A percentile compares a stretch with the other conserved stretches of the same genome.
Conservation (phyloP, 2,888 invertebrate species). For the Endomychus coccineus region DNA sequence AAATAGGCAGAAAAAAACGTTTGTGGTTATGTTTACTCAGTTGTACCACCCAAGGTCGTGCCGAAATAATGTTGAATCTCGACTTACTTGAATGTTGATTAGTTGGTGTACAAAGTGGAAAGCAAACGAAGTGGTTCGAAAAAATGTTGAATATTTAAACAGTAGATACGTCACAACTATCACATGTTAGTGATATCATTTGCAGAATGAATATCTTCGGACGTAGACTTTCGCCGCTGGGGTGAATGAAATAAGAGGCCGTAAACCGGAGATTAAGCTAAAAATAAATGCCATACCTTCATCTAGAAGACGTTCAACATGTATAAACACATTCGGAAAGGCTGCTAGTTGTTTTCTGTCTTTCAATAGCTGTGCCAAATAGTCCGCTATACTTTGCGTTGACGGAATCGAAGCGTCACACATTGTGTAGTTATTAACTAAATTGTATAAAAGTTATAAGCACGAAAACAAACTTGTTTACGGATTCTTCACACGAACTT, state of each 20-base stretch:
- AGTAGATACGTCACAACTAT: constrained; percentile 17
- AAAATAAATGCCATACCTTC: constrained; percentile 70
- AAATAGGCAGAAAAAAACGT: too few relatives aligned
- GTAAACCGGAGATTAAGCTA: constrained; percentile 11
- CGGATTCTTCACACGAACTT: too few relatives aligned
- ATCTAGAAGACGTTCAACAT: constrained; percentile 97
- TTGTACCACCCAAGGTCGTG: too few relatives aligned
- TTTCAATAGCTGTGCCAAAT: constrained; percentile 99
- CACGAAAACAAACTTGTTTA: too few relatives aligned
- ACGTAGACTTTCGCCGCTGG: not conserved
- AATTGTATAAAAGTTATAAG: too few relatives aligned
- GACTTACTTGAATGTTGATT: too few relatives aligned
- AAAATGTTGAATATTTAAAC: too few relatives aligned
- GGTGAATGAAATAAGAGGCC: constrained; percentile 7
- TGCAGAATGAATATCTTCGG: constrained; percentile 10
- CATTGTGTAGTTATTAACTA: constrained; percentile 33
- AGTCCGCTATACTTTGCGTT: constrained; percentile 97
- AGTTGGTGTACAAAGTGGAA: too few relatives aligned
- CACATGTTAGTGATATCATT: constrained; percentile 34
- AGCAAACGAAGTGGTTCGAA: too few relatives aligned
- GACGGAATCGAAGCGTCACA: constrained; percentile 47
- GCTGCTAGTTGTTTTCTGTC: constrained; percentile 99
- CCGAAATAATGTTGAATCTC: too few relatives aligned
- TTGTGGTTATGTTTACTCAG: too few relatives aligned
- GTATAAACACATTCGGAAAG: constrained; percentile 99